Evolutionary conservation across 2,113 vertebrate species (phyloP).

Genomic region (Oreochromis tanganicae): DNA sequence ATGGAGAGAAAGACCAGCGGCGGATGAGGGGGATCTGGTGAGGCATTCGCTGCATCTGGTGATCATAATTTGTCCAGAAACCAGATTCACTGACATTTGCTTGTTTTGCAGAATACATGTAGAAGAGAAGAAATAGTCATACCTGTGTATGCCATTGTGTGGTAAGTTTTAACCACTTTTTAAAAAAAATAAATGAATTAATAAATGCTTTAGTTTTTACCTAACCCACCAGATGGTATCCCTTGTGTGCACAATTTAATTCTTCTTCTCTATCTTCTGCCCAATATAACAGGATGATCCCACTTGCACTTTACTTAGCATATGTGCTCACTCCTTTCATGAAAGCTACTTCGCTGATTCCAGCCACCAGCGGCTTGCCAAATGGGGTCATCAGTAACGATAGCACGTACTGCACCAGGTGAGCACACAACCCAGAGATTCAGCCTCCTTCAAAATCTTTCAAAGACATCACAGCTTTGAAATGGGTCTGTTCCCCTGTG

Average conservation of each 20-base stretch:
- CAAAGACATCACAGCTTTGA: not conserved
- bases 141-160: constrained; percentile 32
- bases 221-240: not conserved
- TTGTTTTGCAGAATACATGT: constrained; percentile 17
- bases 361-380: not conserved
- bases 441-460: not conserved
- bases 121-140: not conserved
- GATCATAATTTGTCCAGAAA: not conserved
- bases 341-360: not conserved
- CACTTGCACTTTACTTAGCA: constrained; percentile 41
- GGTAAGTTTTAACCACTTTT: constrained; percentile 35
- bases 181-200: not conserved
- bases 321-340: constrained; percentile 47
- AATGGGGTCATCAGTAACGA: rapidly evolving
- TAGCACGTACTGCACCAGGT: constrained; percentile 63
- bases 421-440: not conserved
- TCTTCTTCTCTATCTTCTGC: not conserved
- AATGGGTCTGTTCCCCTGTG: not conserved
- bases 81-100: not conserved
- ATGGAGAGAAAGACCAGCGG: constrained; percentile 52
- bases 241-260: not conserved
- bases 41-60: not conserved
- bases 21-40: constrained; percentile 46
- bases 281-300: constrained; percentile 50
- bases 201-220: not conserved